Percentiles rank a stretch among this genome's conserved stretches.
phyloP scores from a whole-genome alignment of 2,113 vertebrate species.

The Odontophorus gujanensis region DNA sequence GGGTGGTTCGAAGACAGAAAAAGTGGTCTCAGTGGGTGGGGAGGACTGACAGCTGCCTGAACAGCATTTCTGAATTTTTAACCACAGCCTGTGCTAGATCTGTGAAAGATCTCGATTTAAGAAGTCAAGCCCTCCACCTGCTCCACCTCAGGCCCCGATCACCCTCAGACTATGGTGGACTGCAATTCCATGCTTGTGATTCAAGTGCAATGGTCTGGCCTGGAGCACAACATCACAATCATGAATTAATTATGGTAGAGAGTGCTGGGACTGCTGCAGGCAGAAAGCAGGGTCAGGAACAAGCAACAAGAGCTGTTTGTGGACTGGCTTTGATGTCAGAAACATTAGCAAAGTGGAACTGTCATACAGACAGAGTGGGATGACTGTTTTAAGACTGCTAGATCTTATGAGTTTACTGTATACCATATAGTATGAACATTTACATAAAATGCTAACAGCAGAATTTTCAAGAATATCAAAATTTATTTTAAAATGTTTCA shows the following conservation, averaged over 20 bases:
- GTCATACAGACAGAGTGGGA: not conserved
- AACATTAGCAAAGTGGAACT: not conserved
- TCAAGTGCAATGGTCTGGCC: rapidly evolving
- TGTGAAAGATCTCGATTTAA: not conserved
- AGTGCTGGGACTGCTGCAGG: not conserved
- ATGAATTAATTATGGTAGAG: not conserved
- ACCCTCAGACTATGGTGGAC: not conserved
- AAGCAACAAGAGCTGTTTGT: not conserved
- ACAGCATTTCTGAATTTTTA: not conserved
- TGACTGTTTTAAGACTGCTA: not conserved
- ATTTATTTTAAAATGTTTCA: not conserved
- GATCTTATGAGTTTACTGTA: not conserved
- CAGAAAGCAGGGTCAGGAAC: not conserved
- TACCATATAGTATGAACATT: not conserved
- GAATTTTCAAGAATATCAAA: not conserved
- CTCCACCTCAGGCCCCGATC: rapidly evolving
- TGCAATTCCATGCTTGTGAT: not conserved
- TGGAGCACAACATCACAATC: not conserved
- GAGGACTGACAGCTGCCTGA: not conserved
- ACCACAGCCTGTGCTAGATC: not conserved
- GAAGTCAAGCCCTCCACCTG: not conserved
- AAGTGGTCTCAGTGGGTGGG: not conserved
- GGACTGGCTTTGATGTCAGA: not conserved
- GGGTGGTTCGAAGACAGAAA: not conserved
- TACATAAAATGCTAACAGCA: not conserved